Evolutionary conservation across 2,888 invertebrate species (phyloP).

Genomic region (Branchellion lobata): DNA sequence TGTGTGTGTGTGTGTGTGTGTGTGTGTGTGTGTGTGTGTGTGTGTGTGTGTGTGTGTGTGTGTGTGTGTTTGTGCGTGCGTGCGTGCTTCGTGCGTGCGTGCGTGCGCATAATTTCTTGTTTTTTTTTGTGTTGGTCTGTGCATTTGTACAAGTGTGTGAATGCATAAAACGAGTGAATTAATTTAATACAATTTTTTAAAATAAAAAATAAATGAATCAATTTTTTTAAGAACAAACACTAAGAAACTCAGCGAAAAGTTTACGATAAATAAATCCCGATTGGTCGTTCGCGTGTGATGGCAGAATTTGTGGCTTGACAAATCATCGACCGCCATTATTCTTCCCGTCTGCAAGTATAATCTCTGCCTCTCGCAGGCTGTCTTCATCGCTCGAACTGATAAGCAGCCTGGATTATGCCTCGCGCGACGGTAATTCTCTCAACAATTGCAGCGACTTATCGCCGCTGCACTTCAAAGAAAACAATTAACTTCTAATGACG

Average conservation of each 20-base stretch:
- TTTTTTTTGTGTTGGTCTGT: neutral
- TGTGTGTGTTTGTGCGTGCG: neutral
- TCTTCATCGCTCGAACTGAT: neutral
- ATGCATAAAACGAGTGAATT: no score
- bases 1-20: conserved; percentile 23
- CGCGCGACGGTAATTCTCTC: neutral
- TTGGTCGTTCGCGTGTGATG: neutral
- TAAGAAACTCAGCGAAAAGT: neutral
- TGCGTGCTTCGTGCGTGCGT: conserved; percentile 1
- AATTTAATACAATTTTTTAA: no score
- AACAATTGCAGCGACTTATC: neutral
- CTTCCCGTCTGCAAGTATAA: neutral
- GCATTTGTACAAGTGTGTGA: neutral
- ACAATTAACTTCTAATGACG: conserved; percentile 18
- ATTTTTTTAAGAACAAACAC: neutral
- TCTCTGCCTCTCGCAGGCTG: neutral
- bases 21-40: conserved; percentile 23
- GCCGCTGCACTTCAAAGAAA: conserved; percentile 10
- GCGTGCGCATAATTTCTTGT: neutral
- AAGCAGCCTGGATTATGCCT: neutral
- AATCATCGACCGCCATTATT: neutral
- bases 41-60: conserved; percentile 24
- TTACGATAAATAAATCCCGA: neutral
- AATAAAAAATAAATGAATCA: neutral
- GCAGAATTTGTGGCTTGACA: neutral